A percentile compares a stretch with the other conserved stretches of the same genome.
Conservation (phyloP, 2,888 invertebrate genomes). For the Netelia virgata region DNA sequence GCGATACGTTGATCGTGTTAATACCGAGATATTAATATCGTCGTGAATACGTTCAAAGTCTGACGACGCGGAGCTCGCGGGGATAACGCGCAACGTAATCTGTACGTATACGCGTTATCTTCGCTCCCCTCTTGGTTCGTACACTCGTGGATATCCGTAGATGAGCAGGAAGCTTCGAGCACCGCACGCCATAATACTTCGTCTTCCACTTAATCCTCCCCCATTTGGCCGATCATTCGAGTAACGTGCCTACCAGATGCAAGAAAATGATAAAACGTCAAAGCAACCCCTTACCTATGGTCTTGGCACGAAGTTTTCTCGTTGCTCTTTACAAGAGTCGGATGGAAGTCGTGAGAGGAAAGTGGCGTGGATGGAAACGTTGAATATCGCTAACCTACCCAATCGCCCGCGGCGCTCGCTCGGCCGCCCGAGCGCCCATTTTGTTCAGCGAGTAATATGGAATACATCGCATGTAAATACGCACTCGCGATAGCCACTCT, state of each 20-base stretch:
- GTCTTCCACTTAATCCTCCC: conserved; percentile 57
- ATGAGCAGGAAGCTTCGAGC: conserved; percentile 7
- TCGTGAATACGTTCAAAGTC: not conserved
- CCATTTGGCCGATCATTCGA: conserved; percentile 62
- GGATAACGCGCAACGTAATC: not conserved
- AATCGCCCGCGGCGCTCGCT: conserved; percentile 50
- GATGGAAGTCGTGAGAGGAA: conserved; percentile 50
- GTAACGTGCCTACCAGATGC: conserved; percentile 50
- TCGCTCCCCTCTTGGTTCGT: not conserved
- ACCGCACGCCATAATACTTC: conserved; percentile 47
- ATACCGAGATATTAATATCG: too few relatives aligned
- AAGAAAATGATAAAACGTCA: conserved; percentile 66
- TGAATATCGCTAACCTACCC: conserved; percentile 55
- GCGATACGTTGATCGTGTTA: too few relatives aligned
- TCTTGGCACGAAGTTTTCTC: conserved; percentile 41
- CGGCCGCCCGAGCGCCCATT: conserved; percentile 28
- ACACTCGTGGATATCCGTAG: not conserved
- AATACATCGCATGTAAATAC: conserved; percentile 55
- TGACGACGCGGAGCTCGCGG: not conserved
- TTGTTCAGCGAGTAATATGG: conserved; percentile 37
- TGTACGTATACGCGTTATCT: conserved; percentile 4
- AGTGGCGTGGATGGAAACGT: conserved; percentile 23
- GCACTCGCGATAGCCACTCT: conserved; percentile 72
- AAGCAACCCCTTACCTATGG: conserved; percentile 41
- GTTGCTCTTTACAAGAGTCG: conserved; percentile 48